Percentiles rank a stretch among this genome's conserved stretches.
Conservation (phyloP, 2,113 vertebrate genomes). For the Onychorhynchus coronatus region DNA sequence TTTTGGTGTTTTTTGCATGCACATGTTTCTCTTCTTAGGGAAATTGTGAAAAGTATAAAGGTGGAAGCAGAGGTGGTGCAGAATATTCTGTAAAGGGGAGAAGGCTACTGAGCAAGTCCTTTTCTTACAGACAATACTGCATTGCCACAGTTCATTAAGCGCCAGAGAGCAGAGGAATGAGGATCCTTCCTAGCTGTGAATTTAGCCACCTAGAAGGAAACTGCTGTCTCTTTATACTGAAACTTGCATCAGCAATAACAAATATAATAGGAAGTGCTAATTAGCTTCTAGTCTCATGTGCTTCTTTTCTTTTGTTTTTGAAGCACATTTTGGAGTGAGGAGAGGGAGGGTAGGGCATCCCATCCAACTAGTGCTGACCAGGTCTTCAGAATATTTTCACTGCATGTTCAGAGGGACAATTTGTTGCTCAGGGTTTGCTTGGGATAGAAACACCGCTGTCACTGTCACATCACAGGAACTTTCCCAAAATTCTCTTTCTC, state of each 20-base stretch:
- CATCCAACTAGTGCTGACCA: neutral
- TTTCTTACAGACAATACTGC: neutral
- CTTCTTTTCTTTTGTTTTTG: neutral
- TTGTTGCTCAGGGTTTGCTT: neutral
- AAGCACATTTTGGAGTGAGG: neutral
- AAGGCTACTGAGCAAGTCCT: neutral
- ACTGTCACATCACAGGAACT: neutral
- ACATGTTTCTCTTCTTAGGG: neutral
- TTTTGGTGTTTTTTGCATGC: neutral
- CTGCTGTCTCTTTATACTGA: neutral
- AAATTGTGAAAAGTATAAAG: neutral
- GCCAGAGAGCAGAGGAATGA: neutral
- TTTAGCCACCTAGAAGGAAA: neutral
- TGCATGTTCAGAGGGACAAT: neutral
- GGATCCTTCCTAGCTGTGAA: neutral
- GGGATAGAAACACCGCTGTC: neutral
- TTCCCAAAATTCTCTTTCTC: neutral
- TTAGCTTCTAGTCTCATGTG: neutral
- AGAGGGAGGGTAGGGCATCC: neutral
- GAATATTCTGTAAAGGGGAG: neutral
- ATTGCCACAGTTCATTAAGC: neutral
- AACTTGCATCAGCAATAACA: neutral
- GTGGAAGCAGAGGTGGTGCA: neutral
- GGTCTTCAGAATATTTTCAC: neutral
- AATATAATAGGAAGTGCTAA: neutral